Evolutionary conservation across 2,113 vertebrate genomes (phyloP).

Genomic region (Caranx melampygus): DNA sequence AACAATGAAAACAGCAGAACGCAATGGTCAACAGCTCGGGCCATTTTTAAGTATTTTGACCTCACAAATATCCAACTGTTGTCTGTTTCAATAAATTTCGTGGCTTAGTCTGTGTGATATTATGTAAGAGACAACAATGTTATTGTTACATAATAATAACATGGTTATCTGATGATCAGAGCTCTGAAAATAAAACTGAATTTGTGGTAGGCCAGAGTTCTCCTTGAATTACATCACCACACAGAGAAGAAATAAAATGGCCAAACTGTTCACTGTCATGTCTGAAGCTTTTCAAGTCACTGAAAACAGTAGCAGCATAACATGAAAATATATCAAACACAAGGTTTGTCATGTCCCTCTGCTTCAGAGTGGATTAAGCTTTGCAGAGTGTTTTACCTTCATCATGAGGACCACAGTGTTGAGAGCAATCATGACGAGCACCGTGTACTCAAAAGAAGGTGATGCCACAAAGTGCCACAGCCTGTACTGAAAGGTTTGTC

Average conservation of each 20-base stretch:
- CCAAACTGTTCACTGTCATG: not conserved
- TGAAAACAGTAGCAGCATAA: not conserved
- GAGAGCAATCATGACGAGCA: conserved; percentile 98
- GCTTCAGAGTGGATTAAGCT: not conserved
- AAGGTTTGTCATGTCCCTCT: not conserved
- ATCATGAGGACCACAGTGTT: conserved; percentile 99
- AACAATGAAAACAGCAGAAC: no score
- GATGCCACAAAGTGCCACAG: conserved; percentile 99
- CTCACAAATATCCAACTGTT: no score
- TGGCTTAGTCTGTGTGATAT: no score
- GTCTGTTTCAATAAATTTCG: no score
- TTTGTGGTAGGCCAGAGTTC: not conserved
- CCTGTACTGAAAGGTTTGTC: conserved; percentile 95
- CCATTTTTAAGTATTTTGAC: no score
- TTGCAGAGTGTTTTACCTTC: conserved; percentile 87
- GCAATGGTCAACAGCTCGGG: no score
- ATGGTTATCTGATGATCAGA: not conserved
- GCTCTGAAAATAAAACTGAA: no score
- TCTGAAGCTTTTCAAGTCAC: not conserved
- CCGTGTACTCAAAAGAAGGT: conserved; percentile 96
- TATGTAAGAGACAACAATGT: not conserved
- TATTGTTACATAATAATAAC: not conserved
- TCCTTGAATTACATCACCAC: not conserved
- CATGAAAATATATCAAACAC: not conserved
- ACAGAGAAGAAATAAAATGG: no score